These are phyloP conservation scores for Drosophila setifemur DNA, from an alignment of 1,140 invertebrate genomes.

Conservation along the genomic window DNA sequence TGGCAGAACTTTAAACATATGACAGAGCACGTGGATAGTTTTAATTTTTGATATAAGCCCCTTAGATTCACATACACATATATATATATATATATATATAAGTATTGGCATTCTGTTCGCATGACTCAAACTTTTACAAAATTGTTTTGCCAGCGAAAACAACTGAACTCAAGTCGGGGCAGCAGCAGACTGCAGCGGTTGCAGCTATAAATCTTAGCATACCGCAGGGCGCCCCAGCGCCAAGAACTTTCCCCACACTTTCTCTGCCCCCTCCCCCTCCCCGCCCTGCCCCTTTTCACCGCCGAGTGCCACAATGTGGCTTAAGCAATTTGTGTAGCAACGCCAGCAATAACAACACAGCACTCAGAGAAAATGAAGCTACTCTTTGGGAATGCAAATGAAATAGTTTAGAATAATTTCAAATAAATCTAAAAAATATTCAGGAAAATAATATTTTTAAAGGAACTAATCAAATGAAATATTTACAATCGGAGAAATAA, in stretches of 20 bases:
- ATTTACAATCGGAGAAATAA: no score
- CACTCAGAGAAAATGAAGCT: neutral
- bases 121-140: conserved; percentile 66
- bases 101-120: conserved; percentile 10
- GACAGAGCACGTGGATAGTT: conserved; percentile 66
- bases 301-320: conserved; percentile 64
- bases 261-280: neutral
- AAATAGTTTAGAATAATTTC: no score
- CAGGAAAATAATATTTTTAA: no score
- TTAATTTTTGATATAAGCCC: conserved; percentile 74
- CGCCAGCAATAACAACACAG: conserved; percentile 28
- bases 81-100: neutral
- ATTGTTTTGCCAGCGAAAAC: conserved; percentile 71
- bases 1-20: conserved; percentile 19
- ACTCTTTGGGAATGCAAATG: no score
- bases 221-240: conserved; percentile 63
- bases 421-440: no score
- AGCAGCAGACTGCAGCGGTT: conserved; percentile 46
- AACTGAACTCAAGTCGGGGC: conserved; percentile 11
- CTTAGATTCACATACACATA: neutral
- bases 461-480: no score
- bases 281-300: neutral
- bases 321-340: conserved; percentile 72
- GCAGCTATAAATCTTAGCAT: conserved; percentile 77
- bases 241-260: conserved; percentile 47